Conservation (phyloP, 2,113 vertebrate species). For the Gulo gulo region DNA sequence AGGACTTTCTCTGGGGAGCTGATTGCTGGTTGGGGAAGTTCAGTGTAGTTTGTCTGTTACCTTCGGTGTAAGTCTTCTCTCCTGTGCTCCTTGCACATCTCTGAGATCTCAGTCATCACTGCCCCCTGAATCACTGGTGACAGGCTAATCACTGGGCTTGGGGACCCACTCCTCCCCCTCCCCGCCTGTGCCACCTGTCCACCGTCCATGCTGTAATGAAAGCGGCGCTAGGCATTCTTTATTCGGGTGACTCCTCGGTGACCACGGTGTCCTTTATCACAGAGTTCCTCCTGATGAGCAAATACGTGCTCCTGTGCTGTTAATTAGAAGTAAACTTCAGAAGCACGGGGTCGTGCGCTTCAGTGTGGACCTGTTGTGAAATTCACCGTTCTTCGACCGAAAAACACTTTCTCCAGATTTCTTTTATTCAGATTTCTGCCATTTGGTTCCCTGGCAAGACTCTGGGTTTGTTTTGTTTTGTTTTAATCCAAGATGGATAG, state of each 20-base stretch:
- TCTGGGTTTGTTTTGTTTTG: neutral
- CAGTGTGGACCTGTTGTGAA: neutral
- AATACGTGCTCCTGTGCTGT: neutral
- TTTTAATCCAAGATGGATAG: neutral
- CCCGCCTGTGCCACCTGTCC: fast-evolving
- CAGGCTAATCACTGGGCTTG: neutral
- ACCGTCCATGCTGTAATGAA: neutral
- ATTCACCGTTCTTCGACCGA: neutral
- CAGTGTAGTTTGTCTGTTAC: neutral
- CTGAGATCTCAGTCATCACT: neutral
- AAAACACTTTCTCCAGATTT: neutral
- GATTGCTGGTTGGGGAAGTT: neutral
- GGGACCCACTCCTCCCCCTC: neutral
- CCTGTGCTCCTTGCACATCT: neutral
- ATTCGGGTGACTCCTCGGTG: neutral
- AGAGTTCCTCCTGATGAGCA: neutral
- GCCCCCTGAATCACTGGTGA: neutral
- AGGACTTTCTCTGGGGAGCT: neutral
- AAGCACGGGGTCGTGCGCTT: neutral
- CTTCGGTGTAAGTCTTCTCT: neutral
- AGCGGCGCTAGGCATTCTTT: neutral
- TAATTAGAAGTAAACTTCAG: neutral
- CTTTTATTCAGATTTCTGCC: neutral
- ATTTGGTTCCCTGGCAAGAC: neutral
- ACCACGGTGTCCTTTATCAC: neutral